These are phyloP conservation scores for Urophycis tenuis DNA, from an alignment of 2,797 vertebrate genomes.

Conservation along the genomic window DNA sequence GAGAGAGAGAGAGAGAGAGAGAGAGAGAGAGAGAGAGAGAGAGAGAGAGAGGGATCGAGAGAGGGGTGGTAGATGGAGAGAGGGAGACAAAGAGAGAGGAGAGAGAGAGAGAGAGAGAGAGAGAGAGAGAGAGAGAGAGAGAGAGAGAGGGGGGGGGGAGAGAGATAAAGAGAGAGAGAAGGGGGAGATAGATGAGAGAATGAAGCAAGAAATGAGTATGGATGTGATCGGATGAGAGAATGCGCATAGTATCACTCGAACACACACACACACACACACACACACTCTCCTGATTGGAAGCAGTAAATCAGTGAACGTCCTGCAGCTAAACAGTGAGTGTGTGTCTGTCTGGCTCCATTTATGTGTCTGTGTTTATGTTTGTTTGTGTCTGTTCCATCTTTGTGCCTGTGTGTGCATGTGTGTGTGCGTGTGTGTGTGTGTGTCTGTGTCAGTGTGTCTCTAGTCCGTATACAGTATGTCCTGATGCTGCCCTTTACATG, in stretches of 20 bases:
- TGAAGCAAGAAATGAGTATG: constrained; percentile 6
- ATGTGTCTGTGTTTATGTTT: not conserved
- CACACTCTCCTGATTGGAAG: constrained; percentile 22
- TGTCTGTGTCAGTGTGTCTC: not conserved
- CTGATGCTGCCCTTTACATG: not conserved
- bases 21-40: constrained; percentile 29
- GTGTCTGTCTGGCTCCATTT: constrained; percentile 4
- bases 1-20: constrained; percentile 18
- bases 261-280: constrained; percentile 9
- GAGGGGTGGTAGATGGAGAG: constrained; percentile 8
- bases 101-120: constrained; percentile 6
- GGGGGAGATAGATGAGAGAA: constrained; percentile 10
- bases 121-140: constrained; percentile 23
- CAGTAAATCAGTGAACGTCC: constrained; percentile 47
- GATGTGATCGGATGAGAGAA: not conserved
- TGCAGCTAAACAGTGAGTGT: constrained; percentile 23
- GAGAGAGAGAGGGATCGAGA: constrained; percentile 22
- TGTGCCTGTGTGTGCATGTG: not conserved
- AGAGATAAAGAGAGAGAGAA: not conserved
- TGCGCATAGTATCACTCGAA: constrained; percentile 6
- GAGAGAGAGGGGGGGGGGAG: constrained; percentile 27
- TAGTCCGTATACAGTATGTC: not conserved
- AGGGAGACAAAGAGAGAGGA: constrained; percentile 10
- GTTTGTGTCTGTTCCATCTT: not conserved
- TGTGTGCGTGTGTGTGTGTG: not conserved